Base-by-base conservation (phyloP, 2,888 invertebrate species). In the Herminia tarsipennalis region DNA sequence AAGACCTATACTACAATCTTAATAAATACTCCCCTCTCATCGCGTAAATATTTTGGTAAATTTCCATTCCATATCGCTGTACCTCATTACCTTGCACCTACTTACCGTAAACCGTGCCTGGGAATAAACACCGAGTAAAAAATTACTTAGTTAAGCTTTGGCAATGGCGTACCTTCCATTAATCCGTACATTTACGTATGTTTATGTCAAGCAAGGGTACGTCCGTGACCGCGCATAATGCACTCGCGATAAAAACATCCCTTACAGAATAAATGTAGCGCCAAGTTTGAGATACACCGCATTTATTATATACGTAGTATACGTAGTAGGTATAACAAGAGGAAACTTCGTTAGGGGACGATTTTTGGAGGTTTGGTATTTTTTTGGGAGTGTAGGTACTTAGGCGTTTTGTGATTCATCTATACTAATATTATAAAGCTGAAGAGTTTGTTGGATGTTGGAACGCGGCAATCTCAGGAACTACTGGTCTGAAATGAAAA, bases 141-240 rank as follows among this genome's bases (percentile, higher is more conserved):
- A 64, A 50, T 46, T 35, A 46, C 38, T 44, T 44, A 41, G 52
- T 54, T 62, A 62, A 60, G 49, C 53, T 37, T 29, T 21, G 45
- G 53, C 55, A 50, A 65, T 65, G 59, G 55, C 34, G 54, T 54
- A 61, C 58, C 61, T 56, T 66, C 70, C 62, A 53, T 70, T 73
- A 75, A 75, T 73, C 66, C 69, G 38, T 54, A 64, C 70, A 66
- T 74, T 66, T 67, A 65, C 51, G 52, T 69, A 62, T 64, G 57
- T 64, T 62, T 61, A 58, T 60, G 56, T 38, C 41, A 38, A 56
- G 37, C 13, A 51, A 48, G 55, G 61, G 60, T 58, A 53, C 65
- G 47, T 36, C 32, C 77, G 75, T 77, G 77, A 61, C 57, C 49
- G 25, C 53, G 76, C 77, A 76, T 77, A 76, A 73, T 75, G 73